These are phyloP conservation scores for Micropoecilia bifurca DNA, from an alignment of 2,797 vertebrate genomes.

Conservation along the genomic window DNA sequence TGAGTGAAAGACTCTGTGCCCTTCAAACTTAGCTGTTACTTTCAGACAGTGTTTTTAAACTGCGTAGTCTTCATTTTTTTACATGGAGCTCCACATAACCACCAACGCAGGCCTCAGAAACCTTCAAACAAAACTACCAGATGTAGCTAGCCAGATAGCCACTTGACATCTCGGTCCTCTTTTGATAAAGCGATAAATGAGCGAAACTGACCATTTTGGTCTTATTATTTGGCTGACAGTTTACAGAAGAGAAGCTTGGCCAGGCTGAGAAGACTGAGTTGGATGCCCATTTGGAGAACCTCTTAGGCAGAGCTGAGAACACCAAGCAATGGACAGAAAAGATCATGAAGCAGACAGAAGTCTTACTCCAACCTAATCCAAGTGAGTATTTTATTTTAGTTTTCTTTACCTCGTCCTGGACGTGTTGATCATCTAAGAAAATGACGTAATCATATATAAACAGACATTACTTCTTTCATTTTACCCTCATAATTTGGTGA, in stretches of 20 bases:
- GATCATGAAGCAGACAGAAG: constrained; percentile 97
- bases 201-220: background rate
- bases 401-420: background rate
- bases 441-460: background rate
- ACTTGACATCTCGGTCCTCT: background rate
- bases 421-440: background rate
- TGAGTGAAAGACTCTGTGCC: rapidly evolving
- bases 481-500: background rate
- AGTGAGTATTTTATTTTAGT: constrained; percentile 81
- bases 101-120: constrained; percentile 42
- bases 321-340: constrained; percentile 97
- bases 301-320: constrained; percentile 92
- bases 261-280: constrained; percentile 98
- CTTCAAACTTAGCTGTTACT: background rate
- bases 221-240: constrained; percentile 66
- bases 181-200: background rate
- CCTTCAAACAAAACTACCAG: constrained; percentile 4
- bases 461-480: background rate
- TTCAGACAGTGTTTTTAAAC: background rate
- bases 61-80: background rate
- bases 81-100: background rate
- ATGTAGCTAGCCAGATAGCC: constrained; percentile 1
- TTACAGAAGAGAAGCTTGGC: constrained; percentile 98
- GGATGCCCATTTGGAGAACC: constrained; percentile 97
- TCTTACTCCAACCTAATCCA: constrained; percentile 96